phyloP scores from a whole-genome alignment of 2,797 vertebrate species.

The Holocentrus rufus region DNA sequence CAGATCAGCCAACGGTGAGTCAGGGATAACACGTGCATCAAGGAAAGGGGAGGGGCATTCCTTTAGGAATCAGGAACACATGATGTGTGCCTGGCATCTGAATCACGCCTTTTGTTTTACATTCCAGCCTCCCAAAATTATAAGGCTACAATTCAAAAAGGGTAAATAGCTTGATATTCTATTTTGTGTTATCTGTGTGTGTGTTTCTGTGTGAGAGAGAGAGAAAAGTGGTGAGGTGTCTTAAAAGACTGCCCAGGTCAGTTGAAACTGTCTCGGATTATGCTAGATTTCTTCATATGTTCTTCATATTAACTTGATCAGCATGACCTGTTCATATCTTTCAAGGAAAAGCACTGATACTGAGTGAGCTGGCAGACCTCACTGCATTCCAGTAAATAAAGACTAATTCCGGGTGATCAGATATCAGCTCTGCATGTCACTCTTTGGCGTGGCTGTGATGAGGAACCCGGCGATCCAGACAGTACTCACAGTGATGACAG shows the following conservation, averaged over 20 bases:
- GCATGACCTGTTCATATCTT: background rate
- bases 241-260: background rate
- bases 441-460: no score
- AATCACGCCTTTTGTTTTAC: conserved; percentile 38
- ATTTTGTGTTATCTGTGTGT: no score
- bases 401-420: no score
- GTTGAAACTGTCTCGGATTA: background rate
- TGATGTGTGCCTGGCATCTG: conserved; percentile 49
- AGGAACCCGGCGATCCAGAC: background rate
- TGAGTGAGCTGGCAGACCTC: background rate
- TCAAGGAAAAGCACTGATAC: no score
- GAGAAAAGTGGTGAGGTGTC: background rate
- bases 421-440: no score
- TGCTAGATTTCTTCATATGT: conserved; percentile 1
- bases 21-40: conserved; percentile 7
- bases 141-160: background rate
- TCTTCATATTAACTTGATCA: background rate
- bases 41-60: background rate
- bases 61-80: conserved; percentile 40
- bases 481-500: conserved; percentile 92
- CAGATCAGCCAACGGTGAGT: background rate
- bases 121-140: conserved; percentile 26
- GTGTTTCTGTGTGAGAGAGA: conserved; percentile 8
- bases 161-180: no score
- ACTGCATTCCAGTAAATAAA: background rate